These are phyloP conservation scores for Notothenia rossii DNA, from an alignment of 2,113 vertebrate species.

Conservation along the genomic window DNA sequence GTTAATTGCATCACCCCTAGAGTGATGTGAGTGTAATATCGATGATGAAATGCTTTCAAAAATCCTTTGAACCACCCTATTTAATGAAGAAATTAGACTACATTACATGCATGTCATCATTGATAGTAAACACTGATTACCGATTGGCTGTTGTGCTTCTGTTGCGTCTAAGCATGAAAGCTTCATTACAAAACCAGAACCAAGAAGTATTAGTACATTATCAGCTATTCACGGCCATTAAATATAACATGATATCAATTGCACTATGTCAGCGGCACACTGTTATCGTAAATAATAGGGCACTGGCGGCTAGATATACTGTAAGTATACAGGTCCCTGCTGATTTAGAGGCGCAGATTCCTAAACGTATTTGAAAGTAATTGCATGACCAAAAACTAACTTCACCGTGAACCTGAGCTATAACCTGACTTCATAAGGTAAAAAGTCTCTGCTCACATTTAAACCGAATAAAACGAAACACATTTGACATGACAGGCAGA, in stretches of 20 bases:
- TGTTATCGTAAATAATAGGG: background rate
- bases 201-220: background rate
- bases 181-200: background rate
- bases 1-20: background rate
- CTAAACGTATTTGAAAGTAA: background rate
- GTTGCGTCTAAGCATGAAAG: background rate
- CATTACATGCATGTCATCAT: background rate
- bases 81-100: too few species aligned
- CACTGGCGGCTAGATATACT: background rate
- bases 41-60: background rate
- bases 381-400: background rate
- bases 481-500: background rate
- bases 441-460: background rate
- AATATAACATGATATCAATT: background rate
- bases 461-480: background rate
- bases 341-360: background rate
- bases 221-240: background rate
- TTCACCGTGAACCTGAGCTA: background rate
- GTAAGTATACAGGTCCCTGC: background rate
- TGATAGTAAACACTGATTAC: background rate
- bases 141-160: background rate
- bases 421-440: too few species aligned
- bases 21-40: background rate
- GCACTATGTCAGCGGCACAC: background rate
- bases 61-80: too few species aligned